phyloP scores from a whole-genome alignment of 1,140 invertebrate genomes.

The Euura lappo region DNA sequence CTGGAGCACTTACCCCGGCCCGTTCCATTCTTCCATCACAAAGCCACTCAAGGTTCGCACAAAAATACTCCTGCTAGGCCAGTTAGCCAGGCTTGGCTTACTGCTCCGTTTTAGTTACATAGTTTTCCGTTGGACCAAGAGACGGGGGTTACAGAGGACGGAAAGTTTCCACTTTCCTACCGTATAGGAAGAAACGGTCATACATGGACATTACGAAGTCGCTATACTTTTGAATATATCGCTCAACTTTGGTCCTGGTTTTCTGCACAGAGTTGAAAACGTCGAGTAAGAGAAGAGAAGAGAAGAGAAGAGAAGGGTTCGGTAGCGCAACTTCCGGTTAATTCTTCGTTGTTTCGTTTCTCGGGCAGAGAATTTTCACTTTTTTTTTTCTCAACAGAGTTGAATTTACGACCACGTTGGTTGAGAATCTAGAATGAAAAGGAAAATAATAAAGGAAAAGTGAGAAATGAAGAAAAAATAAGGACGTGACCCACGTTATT shows the following conservation, averaged over 20 bases:
- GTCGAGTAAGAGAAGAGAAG: background rate
- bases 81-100: constrained; percentile 23
- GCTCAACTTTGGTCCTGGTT: constrained; percentile 34
- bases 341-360: constrained; percentile 2
- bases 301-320: background rate
- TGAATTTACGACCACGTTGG: background rate
- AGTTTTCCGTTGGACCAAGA: too few relatives aligned
- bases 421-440: background rate
- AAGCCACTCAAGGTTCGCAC: constrained; percentile 49
- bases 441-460: background rate
- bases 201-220: constrained; percentile 11
- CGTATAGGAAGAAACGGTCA: constrained; percentile 31
- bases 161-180: too few relatives aligned
- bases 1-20: constrained; percentile 49
- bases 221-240: constrained; percentile 39
- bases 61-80: constrained; percentile 45
- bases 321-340: background rate
- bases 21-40: constrained; percentile 51
- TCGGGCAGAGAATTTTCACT: background rate
- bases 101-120: background rate
- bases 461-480: background rate
- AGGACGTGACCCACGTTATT: background rate
- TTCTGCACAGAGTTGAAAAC: background rate
- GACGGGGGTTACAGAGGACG: too few relatives aligned
- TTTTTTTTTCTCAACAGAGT: constrained; percentile 4